Evolutionary conservation across 2,797 vertebrate genomes (phyloP), one percentile per base, ranked within the genome.

Genomic region (Epinephelus coioides): DNA sequence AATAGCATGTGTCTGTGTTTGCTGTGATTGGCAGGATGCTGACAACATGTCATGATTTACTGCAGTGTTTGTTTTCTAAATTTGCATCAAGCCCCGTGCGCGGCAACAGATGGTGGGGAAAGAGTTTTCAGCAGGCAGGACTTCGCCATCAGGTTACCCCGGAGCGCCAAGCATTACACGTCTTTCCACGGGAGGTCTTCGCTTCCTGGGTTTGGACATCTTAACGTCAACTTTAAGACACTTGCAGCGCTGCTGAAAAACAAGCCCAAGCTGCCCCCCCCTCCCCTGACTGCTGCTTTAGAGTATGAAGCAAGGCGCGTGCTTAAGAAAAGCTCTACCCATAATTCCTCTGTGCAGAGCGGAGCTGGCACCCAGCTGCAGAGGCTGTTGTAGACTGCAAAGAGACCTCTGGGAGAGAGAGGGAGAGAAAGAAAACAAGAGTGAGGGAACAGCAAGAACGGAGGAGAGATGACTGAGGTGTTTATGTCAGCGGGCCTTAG

Each of bases 401-500:
- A 73, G 82, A 84, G 76, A 79, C 65, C 68, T 38, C 55, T 62
- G 74, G 55, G 72, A 81, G 68, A 61, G 68, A 61, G 62, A 55
- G 59, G n/a, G 43, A 73, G 61, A 75, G 30, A 60, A 25, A 13
- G 71, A 83, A 83, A 88, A 83, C 55, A 86, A 72, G 79, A 86
- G 43, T 53, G 69, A 80, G 67, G 64, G 78, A 87, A 81, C 70
- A 82, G 69, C 66, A 51, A 64, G 67, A 82, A 66, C 50, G 12
- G 59, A 82, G 76, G 47, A 79, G 78, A 75, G 84, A 83, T 83
- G 85, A 78, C 86, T 57, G 75, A 91, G 90, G 89, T 93, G 91
- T 94, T 91, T 88, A 87, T 93, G 94, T 94, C 89, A 85, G 87
- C 44, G 27, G 88, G 83, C 79, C 82, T 83, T 75, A 47, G 71